Conservation (phyloP, 2,113 vertebrate genomes). For the Daubentonia madagascariensis region DNA sequence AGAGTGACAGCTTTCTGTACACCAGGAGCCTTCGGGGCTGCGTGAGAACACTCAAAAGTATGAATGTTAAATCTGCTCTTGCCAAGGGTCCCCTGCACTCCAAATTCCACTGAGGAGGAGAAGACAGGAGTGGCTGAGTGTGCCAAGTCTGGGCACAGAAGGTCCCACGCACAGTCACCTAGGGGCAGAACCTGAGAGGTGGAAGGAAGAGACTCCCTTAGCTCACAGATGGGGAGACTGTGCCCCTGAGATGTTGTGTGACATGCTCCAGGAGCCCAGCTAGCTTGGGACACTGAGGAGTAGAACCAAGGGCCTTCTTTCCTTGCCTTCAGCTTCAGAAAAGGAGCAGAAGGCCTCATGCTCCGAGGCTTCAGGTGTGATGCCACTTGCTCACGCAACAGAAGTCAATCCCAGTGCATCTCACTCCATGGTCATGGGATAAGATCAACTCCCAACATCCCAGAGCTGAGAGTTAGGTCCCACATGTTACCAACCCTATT, state of each 20-base stretch:
- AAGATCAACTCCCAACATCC: neutral
- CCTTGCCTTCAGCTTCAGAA: neutral
- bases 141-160: neutral
- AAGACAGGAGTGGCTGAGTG: neutral
- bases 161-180: rapidly evolving
- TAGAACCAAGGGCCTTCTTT: neutral
- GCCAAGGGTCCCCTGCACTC: neutral
- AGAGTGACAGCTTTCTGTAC: neutral
- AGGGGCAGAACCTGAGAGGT: neutral
- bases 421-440: neutral
- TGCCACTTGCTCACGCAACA: neutral
- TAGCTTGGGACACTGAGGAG: neutral
- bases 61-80: neutral
- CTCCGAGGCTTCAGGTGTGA: neutral
- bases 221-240: neutral
- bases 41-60: neutral
- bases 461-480: neutral
- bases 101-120: neutral
- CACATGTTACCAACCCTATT: neutral
- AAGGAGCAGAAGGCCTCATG: neutral
- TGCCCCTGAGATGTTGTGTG: neutral
- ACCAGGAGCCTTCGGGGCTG: neutral
- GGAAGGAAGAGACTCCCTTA: neutral
- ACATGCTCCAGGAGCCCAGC: neutral
- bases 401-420: neutral